These are phyloP conservation scores for Bos javanicus DNA, from an alignment of 2,113 vertebrate genomes.

Conservation along the genomic window DNA sequence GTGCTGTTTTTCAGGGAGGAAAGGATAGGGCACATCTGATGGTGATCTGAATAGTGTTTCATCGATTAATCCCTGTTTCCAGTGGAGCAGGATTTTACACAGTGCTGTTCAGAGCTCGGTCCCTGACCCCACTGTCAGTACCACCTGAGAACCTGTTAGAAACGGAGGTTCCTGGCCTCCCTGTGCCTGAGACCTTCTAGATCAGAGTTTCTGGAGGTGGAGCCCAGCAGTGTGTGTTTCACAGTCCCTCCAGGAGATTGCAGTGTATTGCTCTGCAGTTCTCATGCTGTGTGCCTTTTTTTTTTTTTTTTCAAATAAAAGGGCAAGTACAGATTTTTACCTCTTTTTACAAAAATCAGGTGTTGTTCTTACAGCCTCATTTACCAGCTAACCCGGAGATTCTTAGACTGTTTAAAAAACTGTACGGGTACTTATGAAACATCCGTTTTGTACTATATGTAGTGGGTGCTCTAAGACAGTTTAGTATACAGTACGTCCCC, in stretches of 20 bases:
- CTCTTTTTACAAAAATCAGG: background rate
- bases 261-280: fast-evolving
- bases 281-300: background rate
- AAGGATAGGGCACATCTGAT: background rate
- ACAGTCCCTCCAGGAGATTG: background rate
- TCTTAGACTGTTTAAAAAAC: background rate
- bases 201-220: background rate
- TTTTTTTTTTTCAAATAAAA: background rate
- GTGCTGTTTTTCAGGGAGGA: slow-evolving; percentile 55
- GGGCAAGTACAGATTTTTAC: background rate
- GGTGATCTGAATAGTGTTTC: background rate
- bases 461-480: background rate
- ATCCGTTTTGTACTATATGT: background rate
- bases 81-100: background rate
- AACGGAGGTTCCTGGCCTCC: background rate
- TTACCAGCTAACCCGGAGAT: background rate
- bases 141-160: background rate
- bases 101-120: background rate
- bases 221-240: background rate
- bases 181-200: background rate
- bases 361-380: background rate
- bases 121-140: background rate
- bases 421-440: background rate
- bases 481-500: background rate
- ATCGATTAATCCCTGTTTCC: background rate